These are phyloP conservation scores for Clanis bilineata DNA, from an alignment of 2,888 invertebrate genomes.

Conservation along the genomic window DNA sequence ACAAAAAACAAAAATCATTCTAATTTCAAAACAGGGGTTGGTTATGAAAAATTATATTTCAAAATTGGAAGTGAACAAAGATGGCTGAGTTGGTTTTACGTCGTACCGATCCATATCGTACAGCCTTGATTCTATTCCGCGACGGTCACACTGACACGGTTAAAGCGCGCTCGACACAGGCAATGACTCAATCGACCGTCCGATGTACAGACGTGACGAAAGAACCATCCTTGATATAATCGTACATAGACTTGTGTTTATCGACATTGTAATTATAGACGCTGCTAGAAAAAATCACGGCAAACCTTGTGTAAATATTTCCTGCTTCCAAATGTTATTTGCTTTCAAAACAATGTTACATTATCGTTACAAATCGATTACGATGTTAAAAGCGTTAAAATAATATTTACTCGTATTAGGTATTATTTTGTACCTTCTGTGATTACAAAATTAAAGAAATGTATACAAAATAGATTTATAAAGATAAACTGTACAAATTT, in stretches of 20 bases:
- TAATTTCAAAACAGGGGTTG: constrained; percentile 21
- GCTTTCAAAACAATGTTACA: background rate
- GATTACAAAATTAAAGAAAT: no score
- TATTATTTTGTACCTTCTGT: background rate
- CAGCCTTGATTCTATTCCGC: constrained; percentile 78
- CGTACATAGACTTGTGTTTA: constrained; percentile 44
- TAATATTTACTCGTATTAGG: background rate
- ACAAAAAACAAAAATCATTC: background rate
- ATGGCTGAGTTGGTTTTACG: constrained; percentile 47
- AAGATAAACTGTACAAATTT: no score
- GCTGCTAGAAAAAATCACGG: constrained; percentile 21
- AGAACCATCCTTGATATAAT: constrained; percentile 67
- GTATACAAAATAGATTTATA: no score
- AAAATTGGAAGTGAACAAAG: constrained; percentile 34
- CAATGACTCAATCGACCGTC: constrained; percentile 62
- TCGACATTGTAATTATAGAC: constrained; percentile 39
- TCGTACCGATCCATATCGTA: constrained; percentile 55
- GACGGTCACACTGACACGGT: constrained; percentile 72
- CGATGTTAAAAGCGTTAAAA: background rate
- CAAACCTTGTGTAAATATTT: constrained; percentile 15
- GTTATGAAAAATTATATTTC: constrained; percentile 20
- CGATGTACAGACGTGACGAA: constrained; percentile 52
- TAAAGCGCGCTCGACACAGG: constrained; percentile 51
- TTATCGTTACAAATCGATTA: constrained; percentile 1
- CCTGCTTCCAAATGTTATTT: constrained; percentile 6